These are phyloP conservation scores for Argyra leucocephala DNA, from an alignment of 2,888 invertebrate species.

Conservation along the genomic window DNA sequence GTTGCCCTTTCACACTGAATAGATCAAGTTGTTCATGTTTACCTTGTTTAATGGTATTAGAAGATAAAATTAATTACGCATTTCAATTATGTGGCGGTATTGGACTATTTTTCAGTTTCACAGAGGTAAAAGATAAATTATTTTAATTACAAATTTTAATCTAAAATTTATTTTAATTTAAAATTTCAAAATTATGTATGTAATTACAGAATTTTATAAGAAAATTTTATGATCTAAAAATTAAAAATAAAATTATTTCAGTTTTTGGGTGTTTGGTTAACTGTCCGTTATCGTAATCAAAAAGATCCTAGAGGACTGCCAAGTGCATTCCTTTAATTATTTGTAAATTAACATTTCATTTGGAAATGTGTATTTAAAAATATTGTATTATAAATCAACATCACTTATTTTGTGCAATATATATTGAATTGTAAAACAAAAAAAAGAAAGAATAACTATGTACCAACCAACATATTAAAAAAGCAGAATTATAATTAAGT, in stretches of 20 bases:
- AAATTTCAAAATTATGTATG: background rate
- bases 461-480: no score
- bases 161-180: no score
- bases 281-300: constrained; percentile 94
- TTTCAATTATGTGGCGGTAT: constrained; percentile 86
- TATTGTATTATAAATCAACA: background rate
- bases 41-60: constrained; percentile 64
- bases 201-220: background rate
- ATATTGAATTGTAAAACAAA: no score
- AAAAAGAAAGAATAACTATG: no score
- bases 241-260: constrained; percentile 46
- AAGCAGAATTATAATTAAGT: no score
- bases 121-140: constrained; percentile 61
- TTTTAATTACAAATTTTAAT: no score
- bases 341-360: background rate
- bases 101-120: constrained; percentile 93
- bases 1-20: constrained; percentile 46
- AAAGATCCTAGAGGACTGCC: constrained; percentile 96
- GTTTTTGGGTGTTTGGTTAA: constrained; percentile 81
- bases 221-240: no score
- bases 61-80: constrained; percentile 71
- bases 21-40: constrained; percentile 52
- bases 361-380: no score
- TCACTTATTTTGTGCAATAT: background rate
- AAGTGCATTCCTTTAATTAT: constrained; percentile 87